Evolutionary conservation across 2,797 vertebrate species (phyloP), one percentile per base, ranked within the genome.

Genomic region (Rhinogobio ventralis): DNA sequence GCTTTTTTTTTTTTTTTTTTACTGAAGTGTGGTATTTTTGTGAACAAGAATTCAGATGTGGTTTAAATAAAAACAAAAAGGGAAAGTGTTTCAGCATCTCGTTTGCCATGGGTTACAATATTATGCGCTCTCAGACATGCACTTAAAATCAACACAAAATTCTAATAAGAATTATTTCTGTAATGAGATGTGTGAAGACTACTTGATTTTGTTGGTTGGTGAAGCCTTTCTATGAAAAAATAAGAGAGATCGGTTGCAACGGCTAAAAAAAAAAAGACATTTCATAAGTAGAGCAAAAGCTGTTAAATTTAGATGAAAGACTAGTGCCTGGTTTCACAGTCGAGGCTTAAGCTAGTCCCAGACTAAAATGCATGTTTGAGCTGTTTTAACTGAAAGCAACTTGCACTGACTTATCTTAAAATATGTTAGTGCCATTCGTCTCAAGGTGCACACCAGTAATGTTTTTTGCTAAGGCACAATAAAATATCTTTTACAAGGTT

Each of bases 111-210:
- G 23, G 14, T 72, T 19, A n/a, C 14, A 7, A 13, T 62, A 71
- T 9, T 42, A 39, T 42, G 53, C 82, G 55, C 51, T 83, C 36
- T 62, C 64, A 88, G 49, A 90, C 71, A 9, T 82, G 64, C 83
- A 91, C 93, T 94, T 88, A 91, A 92, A 93, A 88, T 92, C 90
- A 91, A 93, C 87, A 90, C 25, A 28, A 1, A 9, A 19, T 49
- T 17, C n/a, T 11, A 0, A 45, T 8, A 0, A 36, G 2, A 14
- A 39, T 69, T 3, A 15, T 42, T 69, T 25, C 39, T 45, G 20
- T 39, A 2, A 45, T 17, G 25, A 30, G 15, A 9, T 2, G 8
- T n/a, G 13, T 1, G 69, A 49, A 49, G n/a, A 14, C 57, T 14
- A 14, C 57, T 5, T 25, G 57, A 28, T 28, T 20, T 62, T 19